Evolutionary conservation across 2,113 vertebrate species (phyloP), one percentile per base, ranked within the genome.

Genomic region (Bubo blakistoni): DNA sequence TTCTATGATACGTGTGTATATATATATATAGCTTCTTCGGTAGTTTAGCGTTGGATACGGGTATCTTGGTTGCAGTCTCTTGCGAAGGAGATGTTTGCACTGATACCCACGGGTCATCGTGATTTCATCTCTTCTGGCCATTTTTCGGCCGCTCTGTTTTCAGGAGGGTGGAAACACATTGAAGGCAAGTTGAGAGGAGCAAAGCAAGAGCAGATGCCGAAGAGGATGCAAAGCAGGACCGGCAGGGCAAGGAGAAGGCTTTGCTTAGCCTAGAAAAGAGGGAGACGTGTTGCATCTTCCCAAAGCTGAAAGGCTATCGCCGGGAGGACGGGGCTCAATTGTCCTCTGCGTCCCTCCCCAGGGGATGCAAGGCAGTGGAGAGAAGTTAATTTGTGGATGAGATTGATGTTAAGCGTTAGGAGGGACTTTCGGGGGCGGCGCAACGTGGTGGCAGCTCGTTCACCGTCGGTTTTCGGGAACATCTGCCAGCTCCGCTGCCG

Each of bases 371-470:
- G 44, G 38, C 2, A 1, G 27, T 5, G 71, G 90, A 92, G 67
- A 30, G 79, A 88, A 96, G 95, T 93, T 94, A 95, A 96, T 93
- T 94, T 86, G 85, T 10, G 3, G 67, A 20, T 88, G 71, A 93
- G 96, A 96, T 94, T n/a, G 94, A 97, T 93, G 96, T 93, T 92
- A 94, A 96, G 54, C 27, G 0, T 88, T 78, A 88, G 71, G 67
- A 92, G 92, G 79, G 86, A 95, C 71, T 27, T 27, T 91, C 3
- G 19, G 74, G 92, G 94, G 90, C 2, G n/a, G 82, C 4, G 25
- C 24, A 11, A 26, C 1, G 7, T 46, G 69, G 63, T 67, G 76
- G 69, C 79, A 13, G 55, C 83, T 91, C 69, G 88, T 77, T 85
- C 3, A 1, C 38, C 1, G 14, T 26, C 1, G 2, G 22, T 80